Conservation (phyloP, 1,140 invertebrate species). For the Aphis gossypii region DNA sequence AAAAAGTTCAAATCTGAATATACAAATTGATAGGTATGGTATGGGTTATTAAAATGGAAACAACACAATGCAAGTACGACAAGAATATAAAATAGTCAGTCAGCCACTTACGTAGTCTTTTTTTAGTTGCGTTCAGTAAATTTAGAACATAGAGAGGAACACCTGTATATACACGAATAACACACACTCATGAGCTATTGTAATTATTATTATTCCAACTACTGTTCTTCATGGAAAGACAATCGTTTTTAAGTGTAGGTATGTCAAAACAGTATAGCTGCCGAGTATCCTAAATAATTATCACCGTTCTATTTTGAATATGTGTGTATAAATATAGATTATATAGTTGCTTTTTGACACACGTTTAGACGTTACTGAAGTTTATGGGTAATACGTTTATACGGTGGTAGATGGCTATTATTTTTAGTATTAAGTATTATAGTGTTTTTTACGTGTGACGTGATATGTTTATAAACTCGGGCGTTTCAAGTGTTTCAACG, state of each 20-base stretch:
- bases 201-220: neutral
- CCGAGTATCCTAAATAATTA: neutral
- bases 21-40: neutral
- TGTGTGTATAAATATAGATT: too few species aligned
- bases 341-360: too few species aligned
- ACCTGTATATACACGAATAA: neutral
- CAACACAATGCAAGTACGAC: neutral
- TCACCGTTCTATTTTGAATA: neutral
- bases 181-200: neutral
- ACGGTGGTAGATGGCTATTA: neutral
- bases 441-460: neutral
- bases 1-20: neutral
- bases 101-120: neutral
- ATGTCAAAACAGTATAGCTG: neutral
- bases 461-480: neutral
- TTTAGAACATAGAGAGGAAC: neutral
- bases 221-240: neutral
- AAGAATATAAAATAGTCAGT: neutral
- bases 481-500: neutral
- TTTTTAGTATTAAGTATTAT: neutral
- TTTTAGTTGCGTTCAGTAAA: neutral
- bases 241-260: neutral
- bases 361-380: neutral
- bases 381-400: neutral
- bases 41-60: neutral